Evolutionary conservation across 2,888 invertebrate genomes (phyloP), one percentile per base, ranked within the genome.

Genomic region (Mycalesis mineus): DNA sequence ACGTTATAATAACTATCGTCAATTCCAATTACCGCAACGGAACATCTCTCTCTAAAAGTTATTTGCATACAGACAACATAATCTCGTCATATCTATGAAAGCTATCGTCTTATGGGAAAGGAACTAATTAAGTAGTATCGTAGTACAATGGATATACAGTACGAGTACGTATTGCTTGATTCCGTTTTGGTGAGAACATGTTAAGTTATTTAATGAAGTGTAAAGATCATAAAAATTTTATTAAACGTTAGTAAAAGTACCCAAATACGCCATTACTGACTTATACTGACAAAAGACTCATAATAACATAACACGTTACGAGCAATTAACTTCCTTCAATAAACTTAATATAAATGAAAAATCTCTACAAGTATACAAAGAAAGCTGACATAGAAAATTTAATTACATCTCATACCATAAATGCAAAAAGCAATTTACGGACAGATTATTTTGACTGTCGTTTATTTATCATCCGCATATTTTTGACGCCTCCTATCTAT

Each of bases 21-120:
- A 42, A 37, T 56, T 37, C 31, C 52, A 36, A 36, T 7, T 48
- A n/a, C 33, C n/a, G 48, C 28, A 13, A 13, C 14, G 33, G 2
- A 52, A 58, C 45, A 51, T 31, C 45, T 47, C 22, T 41, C 50
- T 59, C 51, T 51, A 39, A 59, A 51, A 54, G 33, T 57, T 50
- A 62, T 59, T 59, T 57, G 54, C 57, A 62, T 62, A 51, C 28
- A 52, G 51, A 57, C 56, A 57, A 57, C 53, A 49, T 48, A 22
- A 47, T 55, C 41, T 29, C 45, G 17, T 14, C 44, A 45, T 40
- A 55, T 44, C 53, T 48, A 58, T 54, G 41, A 56, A 47, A 40
- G 36, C 59, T 62, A 52, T 7, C 36, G 51, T 55, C 58, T 15
- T 49, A 39, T 56, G 56, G 49, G 61, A 61, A 58, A 53, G 41